Conservation (phyloP, 1,140 invertebrate genomes). For the Mycetomoellerius zeteki region DNA sequence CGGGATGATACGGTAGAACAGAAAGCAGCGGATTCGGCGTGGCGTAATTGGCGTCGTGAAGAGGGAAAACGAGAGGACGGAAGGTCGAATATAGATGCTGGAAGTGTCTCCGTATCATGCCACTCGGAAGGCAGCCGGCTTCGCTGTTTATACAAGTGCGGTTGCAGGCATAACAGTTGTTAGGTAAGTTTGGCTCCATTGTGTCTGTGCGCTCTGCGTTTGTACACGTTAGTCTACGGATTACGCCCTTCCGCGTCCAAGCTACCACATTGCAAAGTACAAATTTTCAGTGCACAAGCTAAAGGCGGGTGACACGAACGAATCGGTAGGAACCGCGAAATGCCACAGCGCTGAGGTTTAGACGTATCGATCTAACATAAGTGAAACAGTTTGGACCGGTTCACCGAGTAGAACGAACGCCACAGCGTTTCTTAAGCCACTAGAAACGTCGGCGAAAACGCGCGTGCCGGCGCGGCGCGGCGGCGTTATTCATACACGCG, state of each 20-base stretch:
- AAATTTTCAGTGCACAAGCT: constrained; percentile 20
- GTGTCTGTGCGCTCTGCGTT: constrained; percentile 11
- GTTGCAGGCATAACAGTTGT: constrained; percentile 60
- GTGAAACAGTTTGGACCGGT: neutral
- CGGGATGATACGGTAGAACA: constrained; percentile 32
- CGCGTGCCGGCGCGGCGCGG: neutral
- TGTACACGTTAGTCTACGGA: constrained; percentile 28
- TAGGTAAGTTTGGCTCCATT: constrained; percentile 41
- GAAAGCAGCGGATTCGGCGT: constrained; percentile 41
- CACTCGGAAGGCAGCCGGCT: constrained; percentile 69
- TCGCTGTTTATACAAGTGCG: constrained; percentile 74
- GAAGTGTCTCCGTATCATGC: constrained; percentile 71
- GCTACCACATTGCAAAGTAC: neutral
- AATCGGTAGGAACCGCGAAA: neutral
- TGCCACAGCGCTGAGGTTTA: neutral
- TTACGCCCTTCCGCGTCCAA: neutral
- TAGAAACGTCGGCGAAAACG: constrained; percentile 4
- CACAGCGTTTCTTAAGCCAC: neutral
- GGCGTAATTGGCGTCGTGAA: constrained; percentile 54
- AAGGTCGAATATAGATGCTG: constrained; percentile 54
- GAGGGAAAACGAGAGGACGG: constrained; percentile 71
- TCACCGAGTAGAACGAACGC: neutral
- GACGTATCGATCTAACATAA: constrained; percentile 44
- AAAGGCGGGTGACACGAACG: constrained; percentile 38
- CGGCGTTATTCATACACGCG: neutral